Percentiles rank a stretch among this genome's conserved stretches.
Evolutionary conservation across 2,113 vertebrate genomes (phyloP).

Genomic region (Cariama cristata): DNA sequence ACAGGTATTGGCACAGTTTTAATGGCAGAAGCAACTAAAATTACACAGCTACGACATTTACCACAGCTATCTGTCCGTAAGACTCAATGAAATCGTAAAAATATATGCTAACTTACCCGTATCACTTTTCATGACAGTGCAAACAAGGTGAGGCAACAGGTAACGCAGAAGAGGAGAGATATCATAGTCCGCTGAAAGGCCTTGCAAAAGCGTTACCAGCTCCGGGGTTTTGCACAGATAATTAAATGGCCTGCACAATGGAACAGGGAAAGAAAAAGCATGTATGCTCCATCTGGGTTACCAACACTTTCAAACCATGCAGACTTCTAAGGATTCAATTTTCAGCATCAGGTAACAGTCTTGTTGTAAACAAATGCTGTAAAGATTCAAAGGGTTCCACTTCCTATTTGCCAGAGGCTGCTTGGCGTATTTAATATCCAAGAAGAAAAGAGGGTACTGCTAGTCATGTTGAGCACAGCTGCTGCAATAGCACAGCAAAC

Average conservation of each 20-base stretch:
- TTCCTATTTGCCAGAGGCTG: neutral
- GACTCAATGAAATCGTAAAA: neutral
- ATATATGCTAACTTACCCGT: constrained; percentile 47
- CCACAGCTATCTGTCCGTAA: neutral
- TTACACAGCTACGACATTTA: fast-evolving
- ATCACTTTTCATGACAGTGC: constrained; percentile 39
- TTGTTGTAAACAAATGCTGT: neutral
- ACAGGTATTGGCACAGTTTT: neutral
- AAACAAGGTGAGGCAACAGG: constrained; percentile 88
- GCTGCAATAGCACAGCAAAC: neutral
- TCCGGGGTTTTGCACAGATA: constrained; percentile 78
- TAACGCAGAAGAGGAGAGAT: constrained; percentile 85
- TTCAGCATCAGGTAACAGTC: neutral
- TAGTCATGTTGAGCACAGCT: neutral
- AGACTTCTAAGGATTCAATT: neutral
- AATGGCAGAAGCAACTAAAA: neutral
- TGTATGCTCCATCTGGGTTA: neutral
- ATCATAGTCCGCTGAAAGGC: constrained; percentile 82
- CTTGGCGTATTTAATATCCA: neutral
- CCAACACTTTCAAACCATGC: neutral
- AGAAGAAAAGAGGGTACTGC: neutral
- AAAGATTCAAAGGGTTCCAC: neutral
- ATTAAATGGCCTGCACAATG: constrained; percentile 78
- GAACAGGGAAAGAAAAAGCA: neutral
- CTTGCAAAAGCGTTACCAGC: constrained; percentile 78